Conservation (phyloP, 2,888 invertebrate species). For the Drosophila paranaensis region DNA sequence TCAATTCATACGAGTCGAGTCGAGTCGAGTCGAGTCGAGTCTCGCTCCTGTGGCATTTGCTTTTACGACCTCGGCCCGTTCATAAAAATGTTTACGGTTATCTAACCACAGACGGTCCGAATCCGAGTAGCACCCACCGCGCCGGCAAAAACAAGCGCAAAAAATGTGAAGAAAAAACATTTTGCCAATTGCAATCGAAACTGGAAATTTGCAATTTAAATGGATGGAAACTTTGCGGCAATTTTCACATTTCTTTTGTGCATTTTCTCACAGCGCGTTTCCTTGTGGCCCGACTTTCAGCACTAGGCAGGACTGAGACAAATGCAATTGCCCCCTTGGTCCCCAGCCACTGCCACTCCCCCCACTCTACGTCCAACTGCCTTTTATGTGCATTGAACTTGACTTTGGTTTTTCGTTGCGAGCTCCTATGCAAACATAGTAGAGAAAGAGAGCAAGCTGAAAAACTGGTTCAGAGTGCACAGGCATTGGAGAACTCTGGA, state of each 20-base stretch:
- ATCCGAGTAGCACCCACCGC: constrained; percentile 22
- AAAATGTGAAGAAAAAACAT: constrained; percentile 31
- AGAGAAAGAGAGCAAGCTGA: neutral
- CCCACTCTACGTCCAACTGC: constrained; percentile 18
- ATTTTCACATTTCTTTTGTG: constrained; percentile 69
- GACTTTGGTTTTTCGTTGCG: constrained; percentile 57
- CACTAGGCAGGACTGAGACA: constrained; percentile 18
- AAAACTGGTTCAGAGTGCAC: constrained; percentile 59
- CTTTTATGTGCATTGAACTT: constrained; percentile 71
- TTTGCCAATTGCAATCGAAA: constrained; percentile 70
- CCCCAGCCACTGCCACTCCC: neutral
- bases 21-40: constrained; percentile 36
- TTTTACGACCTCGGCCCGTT: constrained; percentile 57
- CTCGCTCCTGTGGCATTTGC: constrained; percentile 25
- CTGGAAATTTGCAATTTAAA: constrained; percentile 77
- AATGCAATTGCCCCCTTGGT: neutral
- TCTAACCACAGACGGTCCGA: constrained; percentile 54
- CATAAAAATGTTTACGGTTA: constrained; percentile 50
- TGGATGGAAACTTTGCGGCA: constrained; percentile 69
- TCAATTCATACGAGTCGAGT: constrained; percentile 23
- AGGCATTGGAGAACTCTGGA: constrained; percentile 24
- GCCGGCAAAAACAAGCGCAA: constrained; percentile 8
- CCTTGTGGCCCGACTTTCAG: constrained; percentile 43
- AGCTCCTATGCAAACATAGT: constrained; percentile 24
- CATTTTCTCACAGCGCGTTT: constrained; percentile 38